Percentiles rank a stretch among this genome's conserved stretches.
phyloP scores from a whole-genome alignment of 2,113 vertebrate genomes.

The Glaucidium brasilianum region DNA sequence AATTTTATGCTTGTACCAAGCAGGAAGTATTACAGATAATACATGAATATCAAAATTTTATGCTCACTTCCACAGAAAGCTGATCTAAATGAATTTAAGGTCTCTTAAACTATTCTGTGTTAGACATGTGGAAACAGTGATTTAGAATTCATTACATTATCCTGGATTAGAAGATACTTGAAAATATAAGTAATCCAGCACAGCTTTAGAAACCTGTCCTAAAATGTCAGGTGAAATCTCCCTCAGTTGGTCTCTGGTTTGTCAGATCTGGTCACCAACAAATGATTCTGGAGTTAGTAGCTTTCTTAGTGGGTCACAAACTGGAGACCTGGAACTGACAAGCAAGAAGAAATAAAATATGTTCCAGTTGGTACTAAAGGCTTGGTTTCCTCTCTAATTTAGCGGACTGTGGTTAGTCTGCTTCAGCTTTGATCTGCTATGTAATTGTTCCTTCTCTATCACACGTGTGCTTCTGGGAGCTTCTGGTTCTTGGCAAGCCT shows the following conservation, averaged over 20 bases:
- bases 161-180: background rate
- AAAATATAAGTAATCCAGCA: background rate
- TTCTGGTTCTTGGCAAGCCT: conserved; percentile 7
- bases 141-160: background rate
- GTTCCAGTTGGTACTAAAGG: background rate
- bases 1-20: background rate
- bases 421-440: background rate
- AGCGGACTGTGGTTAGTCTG: background rate
- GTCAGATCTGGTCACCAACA: background rate
- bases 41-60: background rate
- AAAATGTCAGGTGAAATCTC: background rate
- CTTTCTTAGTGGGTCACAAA: background rate
- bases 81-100: background rate
- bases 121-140: background rate
- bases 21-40: background rate
- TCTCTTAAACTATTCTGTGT: background rate
- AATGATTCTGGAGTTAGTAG: background rate
- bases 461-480: background rate
- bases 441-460: background rate
- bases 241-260: background rate
- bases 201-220: background rate
- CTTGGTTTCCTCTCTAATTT: background rate
- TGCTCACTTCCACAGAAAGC: background rate
- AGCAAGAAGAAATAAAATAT: background rate
- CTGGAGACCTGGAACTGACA: background rate